Evolutionary conservation across 2,797 vertebrate species (phyloP), one percentile per base, ranked within the genome.

Genomic region (Diceros bicornis): DNA sequence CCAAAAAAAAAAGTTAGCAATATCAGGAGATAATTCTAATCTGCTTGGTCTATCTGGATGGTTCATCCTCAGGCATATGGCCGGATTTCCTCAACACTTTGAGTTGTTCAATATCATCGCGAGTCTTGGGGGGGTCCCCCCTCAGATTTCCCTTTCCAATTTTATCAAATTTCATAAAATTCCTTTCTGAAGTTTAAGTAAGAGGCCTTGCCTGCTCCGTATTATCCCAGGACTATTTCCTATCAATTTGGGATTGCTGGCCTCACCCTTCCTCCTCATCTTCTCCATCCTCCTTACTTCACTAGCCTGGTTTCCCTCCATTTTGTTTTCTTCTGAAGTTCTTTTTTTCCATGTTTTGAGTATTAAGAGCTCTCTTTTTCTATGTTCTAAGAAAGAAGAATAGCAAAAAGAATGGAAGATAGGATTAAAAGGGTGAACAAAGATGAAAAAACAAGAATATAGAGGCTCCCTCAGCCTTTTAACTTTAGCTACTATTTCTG

Each of bases 291-390:
- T 89, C 25, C 34, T 75, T 68, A 41, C 21, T 93, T 78, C 34
- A 69, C 4, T 57, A 72, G 32, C 29, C 41, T 71, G 7, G 23
- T 84, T 86, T 78, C 37, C 23, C 21, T 57, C 27, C 71, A 14
- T 50, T 68, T 81, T 88, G 44, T 77, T 97, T 92, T n/a, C 41
- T 77, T 82, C 64, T 17, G n/a, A 86, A 84, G 27, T 68, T 91
- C 7, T 52, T 50, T 62, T 81, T 50, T 23, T 41, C 44, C 29
- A 52, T 27, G 37, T 52, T 83, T 89, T 95, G 4, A 77, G 27
- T 72, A 62, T 29, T 64, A 59, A 95, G 95, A 94, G 32, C 6
- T 72, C n/a, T 23, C 47, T 71, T 92, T 89, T 89, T 25, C 13
- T 87, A 74, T 41, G 25, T 29, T 90, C 74, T 95, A 81, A 89